These are phyloP conservation scores for Trogon melanurus DNA, from an alignment of 2,113 vertebrate species.

Conservation along the genomic window DNA sequence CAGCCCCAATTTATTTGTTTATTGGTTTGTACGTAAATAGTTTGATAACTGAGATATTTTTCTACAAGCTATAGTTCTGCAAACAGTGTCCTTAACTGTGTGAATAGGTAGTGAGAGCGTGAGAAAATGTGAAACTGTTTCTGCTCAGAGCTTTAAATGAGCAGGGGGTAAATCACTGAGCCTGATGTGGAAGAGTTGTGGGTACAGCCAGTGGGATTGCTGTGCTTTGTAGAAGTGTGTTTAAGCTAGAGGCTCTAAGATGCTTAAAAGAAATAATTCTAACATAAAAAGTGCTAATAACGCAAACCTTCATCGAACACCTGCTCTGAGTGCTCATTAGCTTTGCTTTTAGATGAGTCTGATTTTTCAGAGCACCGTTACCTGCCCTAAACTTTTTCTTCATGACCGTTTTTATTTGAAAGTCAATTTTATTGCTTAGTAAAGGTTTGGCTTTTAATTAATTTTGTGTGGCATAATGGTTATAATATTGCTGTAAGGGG, in stretches of 20 bases:
- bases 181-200: not conserved
- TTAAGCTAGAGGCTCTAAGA: not conserved
- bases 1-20: not conserved
- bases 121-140: not conserved
- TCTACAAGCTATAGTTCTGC: not conserved
- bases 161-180: not conserved
- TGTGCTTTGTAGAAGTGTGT: not conserved
- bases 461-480: not conserved
- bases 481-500: not conserved
- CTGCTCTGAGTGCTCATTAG: not conserved
- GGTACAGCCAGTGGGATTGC: not conserved
- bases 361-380: not conserved
- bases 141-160: not conserved
- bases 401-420: not conserved
- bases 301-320: not conserved
- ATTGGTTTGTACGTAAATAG: not conserved
- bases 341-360: not conserved
- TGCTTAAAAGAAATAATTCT: not conserved
- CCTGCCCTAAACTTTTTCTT: conserved; percentile 19
- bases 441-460: conserved; percentile 29
- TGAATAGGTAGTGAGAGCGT: not conserved
- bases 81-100: not conserved
- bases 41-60: not conserved
- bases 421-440: not conserved
- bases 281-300: not conserved